Conservation (phyloP, 64 coral and sea anemone species). For the Astreopora myriophthalma region DNA sequence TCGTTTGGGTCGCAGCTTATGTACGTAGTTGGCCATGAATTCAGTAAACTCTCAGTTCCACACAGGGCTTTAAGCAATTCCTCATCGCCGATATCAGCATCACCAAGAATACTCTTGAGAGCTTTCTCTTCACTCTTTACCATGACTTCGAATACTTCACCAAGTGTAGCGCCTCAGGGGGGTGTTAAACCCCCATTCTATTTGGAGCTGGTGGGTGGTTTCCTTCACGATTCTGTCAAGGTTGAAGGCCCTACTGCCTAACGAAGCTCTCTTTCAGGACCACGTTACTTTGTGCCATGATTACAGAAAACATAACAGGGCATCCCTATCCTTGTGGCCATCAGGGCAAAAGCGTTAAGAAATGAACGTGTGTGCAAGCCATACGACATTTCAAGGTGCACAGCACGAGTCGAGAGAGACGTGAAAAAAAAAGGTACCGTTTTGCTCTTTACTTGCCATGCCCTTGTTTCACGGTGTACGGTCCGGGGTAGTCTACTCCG, state of each 20-base stretch:
- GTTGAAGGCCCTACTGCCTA: background rate
- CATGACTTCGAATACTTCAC: too few relatives aligned
- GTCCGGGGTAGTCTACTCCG: background rate
- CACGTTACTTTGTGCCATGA: background rate
- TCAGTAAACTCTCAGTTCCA: slow-evolving; percentile 36
- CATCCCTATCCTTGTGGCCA: background rate
- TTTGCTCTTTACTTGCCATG: background rate
- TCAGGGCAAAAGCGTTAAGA: background rate
- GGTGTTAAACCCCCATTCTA: too few relatives aligned
- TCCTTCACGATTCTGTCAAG: background rate
- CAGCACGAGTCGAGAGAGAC: background rate
- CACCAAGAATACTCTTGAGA: slow-evolving; percentile 38
- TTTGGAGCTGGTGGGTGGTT: too few relatives aligned
- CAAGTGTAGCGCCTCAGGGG: too few relatives aligned
- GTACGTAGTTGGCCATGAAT: slow-evolving; percentile 43
- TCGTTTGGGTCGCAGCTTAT: slow-evolving; percentile 29
- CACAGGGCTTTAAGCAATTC: slow-evolving; percentile 34
- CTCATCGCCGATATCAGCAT: slow-evolving; percentile 14
- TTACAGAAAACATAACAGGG: background rate
- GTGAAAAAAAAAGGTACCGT: background rate
- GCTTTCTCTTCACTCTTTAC: slow-evolving; percentile 64
- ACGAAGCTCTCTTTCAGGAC: background rate
- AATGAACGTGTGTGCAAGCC: background rate
- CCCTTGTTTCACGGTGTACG: background rate
- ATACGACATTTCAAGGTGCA: background rate